phyloP scores from a whole-genome alignment of 2,888 invertebrate species.

The Apantesis nais region DNA sequence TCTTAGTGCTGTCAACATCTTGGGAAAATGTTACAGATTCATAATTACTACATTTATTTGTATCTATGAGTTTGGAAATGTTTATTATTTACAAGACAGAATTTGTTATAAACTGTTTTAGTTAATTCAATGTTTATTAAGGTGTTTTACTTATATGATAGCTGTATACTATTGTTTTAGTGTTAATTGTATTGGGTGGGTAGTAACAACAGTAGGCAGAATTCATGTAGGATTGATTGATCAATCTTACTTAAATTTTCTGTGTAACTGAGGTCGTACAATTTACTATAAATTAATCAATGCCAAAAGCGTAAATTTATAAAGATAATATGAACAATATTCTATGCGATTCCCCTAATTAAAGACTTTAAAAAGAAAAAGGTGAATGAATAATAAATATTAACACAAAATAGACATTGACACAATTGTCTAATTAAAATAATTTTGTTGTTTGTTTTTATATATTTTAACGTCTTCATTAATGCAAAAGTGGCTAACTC shows the following conservation, averaged over 20 bases:
- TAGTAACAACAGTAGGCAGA: constrained; percentile 31
- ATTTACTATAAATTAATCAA: constrained; percentile 9
- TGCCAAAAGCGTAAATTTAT: constrained; percentile 7
- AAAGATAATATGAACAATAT: neutral
- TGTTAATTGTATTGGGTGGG: constrained; percentile 26
- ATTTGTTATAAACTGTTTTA: constrained; percentile 22
- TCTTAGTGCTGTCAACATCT: constrained; percentile 52
- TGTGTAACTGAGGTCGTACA: constrained; percentile 1
- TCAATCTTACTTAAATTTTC: constrained; percentile 4
- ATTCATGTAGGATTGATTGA: constrained; percentile 25
- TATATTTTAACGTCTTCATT: neutral
- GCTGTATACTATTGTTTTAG: constrained; percentile 25
- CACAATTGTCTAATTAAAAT: too few relatives aligned
- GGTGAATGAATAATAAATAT: neutral
- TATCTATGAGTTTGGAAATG: constrained; percentile 30
- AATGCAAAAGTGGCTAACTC: constrained; percentile 38
- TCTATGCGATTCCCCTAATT: neutral
- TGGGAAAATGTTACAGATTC: constrained; percentile 59
- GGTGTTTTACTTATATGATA: constrained; percentile 31
- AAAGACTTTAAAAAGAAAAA: neutral
- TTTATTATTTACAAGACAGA: constrained; percentile 31
- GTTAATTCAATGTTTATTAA: neutral
- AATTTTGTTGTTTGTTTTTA: neutral
- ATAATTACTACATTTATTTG: constrained; percentile 20
- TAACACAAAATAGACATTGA: neutral